A percentile compares a stretch with the other conserved stretches of the same genome.
These are phyloP conservation scores for Taenaris catops DNA, from an alignment of 2,888 invertebrate genomes.

Conservation along the genomic window DNA sequence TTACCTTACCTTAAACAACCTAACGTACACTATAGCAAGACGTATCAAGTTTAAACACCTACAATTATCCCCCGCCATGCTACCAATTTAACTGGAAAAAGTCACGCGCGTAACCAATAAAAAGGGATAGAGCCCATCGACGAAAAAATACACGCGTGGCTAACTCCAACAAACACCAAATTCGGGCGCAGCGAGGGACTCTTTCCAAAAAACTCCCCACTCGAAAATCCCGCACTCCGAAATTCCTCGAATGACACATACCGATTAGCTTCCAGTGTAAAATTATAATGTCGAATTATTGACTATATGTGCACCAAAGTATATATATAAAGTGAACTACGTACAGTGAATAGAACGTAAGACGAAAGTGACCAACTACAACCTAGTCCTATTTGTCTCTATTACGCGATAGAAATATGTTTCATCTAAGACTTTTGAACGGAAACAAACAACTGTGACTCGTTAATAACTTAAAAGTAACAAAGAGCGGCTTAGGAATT, in stretches of 20 bases:
- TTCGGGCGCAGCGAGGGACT: conserved; percentile 36
- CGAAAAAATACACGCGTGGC: conserved; percentile 20
- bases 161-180: conserved; percentile 17
- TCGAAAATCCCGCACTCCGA: conserved; percentile 56
- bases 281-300: conserved; percentile 60
- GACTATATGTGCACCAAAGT: conserved; percentile 70
- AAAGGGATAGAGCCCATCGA: conserved; percentile 18
- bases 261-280: conserved; percentile 68
- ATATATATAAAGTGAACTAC: conserved; percentile 67
- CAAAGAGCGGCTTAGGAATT: conserved; percentile 53
- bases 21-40: conserved; percentile 64
- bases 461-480: conserved; percentile 51
- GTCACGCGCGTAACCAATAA: conserved; percentile 24
- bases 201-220: conserved; percentile 41
- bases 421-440: conserved; percentile 56
- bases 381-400: conserved; percentile 69
- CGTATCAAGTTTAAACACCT: conserved; percentile 51
- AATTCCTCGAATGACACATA: conserved; percentile 61
- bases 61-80: conserved; percentile 37
- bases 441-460: conserved; percentile 52
- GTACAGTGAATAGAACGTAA: conserved; percentile 67
- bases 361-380: conserved; percentile 60
- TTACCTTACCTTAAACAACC: conserved; percentile 62
- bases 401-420: conserved; percentile 55
- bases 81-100: conserved; percentile 18